Evolutionary conservation across 1,140 invertebrate genomes (phyloP).

Genomic region (Archivesica marissinica): DNA sequence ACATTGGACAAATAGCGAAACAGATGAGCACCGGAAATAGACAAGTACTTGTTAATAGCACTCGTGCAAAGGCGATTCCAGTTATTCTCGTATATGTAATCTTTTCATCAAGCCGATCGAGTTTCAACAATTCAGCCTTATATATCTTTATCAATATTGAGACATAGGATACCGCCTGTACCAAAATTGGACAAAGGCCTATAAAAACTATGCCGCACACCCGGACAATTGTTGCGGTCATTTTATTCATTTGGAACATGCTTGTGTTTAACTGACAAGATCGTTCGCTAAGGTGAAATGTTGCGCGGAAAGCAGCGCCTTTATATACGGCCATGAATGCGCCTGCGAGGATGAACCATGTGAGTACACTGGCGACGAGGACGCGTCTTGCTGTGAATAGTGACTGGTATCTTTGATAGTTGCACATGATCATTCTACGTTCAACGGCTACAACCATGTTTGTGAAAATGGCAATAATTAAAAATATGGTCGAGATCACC

Average conservation of each 20-base stretch:
- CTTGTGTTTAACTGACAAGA: conserved; percentile 3
- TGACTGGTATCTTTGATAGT: background rate
- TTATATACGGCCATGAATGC: background rate
- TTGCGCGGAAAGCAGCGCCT: background rate
- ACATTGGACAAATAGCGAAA: conserved; percentile 21
- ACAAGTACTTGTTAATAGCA: background rate
- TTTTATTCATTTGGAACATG: background rate
- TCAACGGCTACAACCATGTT: conserved; percentile 36
- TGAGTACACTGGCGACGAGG: background rate
- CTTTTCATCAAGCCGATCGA: background rate
- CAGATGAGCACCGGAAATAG: conserved; percentile 9
- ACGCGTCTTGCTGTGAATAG: conserved; percentile 17
- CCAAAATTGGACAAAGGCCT: conserved; percentile 19
- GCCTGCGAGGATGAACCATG: background rate
- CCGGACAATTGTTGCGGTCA: background rate
- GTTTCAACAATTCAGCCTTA: conserved; percentile 22
- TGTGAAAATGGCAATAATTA: background rate
- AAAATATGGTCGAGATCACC: conserved; percentile 19
- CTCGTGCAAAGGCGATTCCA: conserved; percentile 15
- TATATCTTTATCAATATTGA: background rate
- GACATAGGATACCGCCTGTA: background rate
- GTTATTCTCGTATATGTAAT: background rate
- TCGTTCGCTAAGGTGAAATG: background rate
- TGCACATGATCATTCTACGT: conserved; percentile 29
- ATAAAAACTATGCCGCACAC: background rate